A percentile compares a stretch with the other conserved stretches of the same genome.
Conservation (phyloP, 2,888 invertebrate genomes). For the Drosophila parthenogenetica region DNA sequence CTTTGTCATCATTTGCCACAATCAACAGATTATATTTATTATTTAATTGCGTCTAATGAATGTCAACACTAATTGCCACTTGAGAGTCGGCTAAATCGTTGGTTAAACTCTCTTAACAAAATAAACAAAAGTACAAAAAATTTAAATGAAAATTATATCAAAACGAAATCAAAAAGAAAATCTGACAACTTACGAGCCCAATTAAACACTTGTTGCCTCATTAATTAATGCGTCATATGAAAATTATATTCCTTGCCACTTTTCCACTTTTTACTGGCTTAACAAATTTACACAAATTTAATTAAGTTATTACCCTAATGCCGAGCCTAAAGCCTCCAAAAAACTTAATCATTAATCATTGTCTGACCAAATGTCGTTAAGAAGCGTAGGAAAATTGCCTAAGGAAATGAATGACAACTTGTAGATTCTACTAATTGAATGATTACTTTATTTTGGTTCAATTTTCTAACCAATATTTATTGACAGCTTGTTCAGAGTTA, state of each 20-base stretch:
- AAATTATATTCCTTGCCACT: constrained; percentile 22
- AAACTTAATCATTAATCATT: constrained; percentile 28
- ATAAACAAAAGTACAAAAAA: neutral
- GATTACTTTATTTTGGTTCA: constrained; percentile 9
- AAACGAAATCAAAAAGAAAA: constrained; percentile 42
- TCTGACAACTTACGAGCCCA: constrained; percentile 43
- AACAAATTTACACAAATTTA: constrained; percentile 47
- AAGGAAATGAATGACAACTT: constrained; percentile 8
- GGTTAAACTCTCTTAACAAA: constrained; percentile 29
- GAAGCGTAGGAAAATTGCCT: neutral
- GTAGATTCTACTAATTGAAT: constrained; percentile 14
- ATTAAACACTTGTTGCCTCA: constrained; percentile 38
- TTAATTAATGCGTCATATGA: constrained; percentile 36
- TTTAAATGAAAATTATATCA: constrained; percentile 31
- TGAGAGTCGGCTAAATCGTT: constrained; percentile 47
- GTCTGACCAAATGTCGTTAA: constrained; percentile 1
- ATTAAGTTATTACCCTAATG: constrained; percentile 49
- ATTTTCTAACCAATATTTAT: neutral
- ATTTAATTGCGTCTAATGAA: constrained; percentile 76
- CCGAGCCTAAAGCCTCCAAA: constrained; percentile 15
- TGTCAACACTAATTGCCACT: constrained; percentile 77
- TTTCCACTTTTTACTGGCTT: constrained; percentile 45
- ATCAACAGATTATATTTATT: constrained; percentile 70
- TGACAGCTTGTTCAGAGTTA: neutral
- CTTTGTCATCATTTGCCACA: constrained; percentile 59